phyloP scores from a whole-genome alignment of 53 echinoderm and acorn worm genomes.

The Apostichopus leukothele region DNA sequence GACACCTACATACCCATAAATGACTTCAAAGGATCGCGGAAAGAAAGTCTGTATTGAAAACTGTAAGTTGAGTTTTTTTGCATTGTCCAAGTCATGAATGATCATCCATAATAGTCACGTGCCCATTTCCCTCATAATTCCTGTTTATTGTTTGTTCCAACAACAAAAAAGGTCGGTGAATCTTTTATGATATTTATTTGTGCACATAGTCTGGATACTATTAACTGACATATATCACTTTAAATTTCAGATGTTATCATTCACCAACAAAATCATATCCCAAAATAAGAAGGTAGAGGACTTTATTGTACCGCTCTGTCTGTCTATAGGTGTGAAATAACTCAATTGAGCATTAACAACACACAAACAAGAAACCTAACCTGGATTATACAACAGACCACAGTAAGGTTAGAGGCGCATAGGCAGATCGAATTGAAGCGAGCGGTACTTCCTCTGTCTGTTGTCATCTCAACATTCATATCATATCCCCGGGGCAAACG shows the following conservation, averaged over 20 bases:
- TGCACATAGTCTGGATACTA: no score
- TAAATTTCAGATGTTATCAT: constrained; percentile 28
- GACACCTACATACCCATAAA: no score
- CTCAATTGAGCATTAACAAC: constrained; percentile 26
- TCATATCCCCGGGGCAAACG: constrained; percentile 15
- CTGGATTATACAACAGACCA: constrained; percentile 15
- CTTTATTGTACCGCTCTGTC: constrained; percentile 12
- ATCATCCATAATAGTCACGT: no score
- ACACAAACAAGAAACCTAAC: constrained; percentile 39
- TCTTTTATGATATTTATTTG: no score
- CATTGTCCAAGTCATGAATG: no score
- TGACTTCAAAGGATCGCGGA: no score
- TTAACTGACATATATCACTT: neutral
- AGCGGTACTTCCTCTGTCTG: neutral
- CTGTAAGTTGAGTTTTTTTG: no score
- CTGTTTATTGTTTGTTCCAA: no score
- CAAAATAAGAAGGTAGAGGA: neutral
- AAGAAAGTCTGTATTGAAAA: no score
- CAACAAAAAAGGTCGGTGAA: no score
- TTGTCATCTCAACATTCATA: constrained; percentile 38
- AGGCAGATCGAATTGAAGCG: neutral
- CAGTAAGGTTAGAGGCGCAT: constrained; percentile 5
- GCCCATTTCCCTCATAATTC: no score
- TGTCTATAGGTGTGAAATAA: constrained; percentile 36
- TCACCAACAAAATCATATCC: neutral